Conservation (phyloP, 2,888 invertebrate genomes). For the Hylaea fasciaria region DNA sequence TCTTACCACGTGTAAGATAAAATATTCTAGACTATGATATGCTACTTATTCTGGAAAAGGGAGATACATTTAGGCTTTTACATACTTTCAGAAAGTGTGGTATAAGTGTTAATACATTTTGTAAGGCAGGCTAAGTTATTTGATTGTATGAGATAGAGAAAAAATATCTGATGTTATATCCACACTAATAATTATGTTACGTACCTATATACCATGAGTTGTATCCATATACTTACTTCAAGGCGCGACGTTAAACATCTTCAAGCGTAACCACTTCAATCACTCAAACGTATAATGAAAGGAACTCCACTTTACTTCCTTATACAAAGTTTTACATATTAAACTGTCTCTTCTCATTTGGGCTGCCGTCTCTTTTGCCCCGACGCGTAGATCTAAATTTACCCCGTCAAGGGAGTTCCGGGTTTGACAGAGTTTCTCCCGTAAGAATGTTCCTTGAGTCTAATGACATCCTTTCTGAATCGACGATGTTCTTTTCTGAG, state of each 20-base stretch:
- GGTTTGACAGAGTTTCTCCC: not conserved
- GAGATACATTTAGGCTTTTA: slow-evolving; percentile 7
- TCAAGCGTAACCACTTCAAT: not conserved
- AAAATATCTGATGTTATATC: no score
- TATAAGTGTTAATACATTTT: no score
- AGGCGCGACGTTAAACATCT: not conserved
- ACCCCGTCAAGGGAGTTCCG: slow-evolving; percentile 11
- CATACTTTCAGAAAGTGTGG: not conserved
- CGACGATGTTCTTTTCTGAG: not conserved
- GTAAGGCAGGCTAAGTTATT: no score
- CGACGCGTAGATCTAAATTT: not conserved
- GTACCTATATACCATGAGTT: no score
- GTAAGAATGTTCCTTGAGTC: not conserved
- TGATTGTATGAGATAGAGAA: no score
- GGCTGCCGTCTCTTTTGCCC: slow-evolving; percentile 13
- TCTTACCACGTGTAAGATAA: slow-evolving; percentile 9
- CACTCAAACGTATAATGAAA: slow-evolving; percentile 2
- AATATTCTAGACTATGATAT: slow-evolving; percentile 14
- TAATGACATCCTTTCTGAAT: not conserved
- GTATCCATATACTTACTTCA: no score
- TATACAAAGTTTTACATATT: slow-evolving; percentile 11
- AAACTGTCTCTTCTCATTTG: slow-evolving; percentile 13
- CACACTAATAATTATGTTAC: no score
- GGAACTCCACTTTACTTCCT: not conserved
- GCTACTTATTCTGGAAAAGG: not conserved